A percentile compares a stretch with the other conserved stretches of the same genome.
Conservation (phyloP, 2,888 invertebrate genomes). For the Xanthorhoe designata region DNA sequence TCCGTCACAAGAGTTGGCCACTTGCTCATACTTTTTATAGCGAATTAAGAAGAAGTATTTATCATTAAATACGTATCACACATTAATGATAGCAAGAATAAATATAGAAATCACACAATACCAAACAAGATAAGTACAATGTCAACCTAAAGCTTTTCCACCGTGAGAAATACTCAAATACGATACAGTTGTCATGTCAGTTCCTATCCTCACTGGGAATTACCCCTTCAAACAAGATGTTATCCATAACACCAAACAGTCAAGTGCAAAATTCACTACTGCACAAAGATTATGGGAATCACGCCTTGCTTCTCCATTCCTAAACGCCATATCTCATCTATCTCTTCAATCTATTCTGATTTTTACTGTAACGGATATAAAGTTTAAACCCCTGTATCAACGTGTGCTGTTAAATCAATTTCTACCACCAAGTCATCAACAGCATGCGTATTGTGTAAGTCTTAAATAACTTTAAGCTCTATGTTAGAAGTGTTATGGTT, state of each 20-base stretch:
- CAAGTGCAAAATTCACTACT: conserved; percentile 81
- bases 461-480: conserved; percentile 43
- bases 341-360: conserved; percentile 29
- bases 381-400: conserved; percentile 42
- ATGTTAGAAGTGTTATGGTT: conserved; percentile 27
- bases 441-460: conserved; percentile 43
- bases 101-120: background rate
- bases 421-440: conserved; percentile 44
- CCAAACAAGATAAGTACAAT: background rate
- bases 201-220: conserved; percentile 38
- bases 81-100: no score
- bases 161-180: conserved; percentile 63
- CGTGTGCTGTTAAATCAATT: conserved; percentile 51
- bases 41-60: no score
- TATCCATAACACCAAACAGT: conserved; percentile 65
- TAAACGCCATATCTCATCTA: conserved; percentile 45
- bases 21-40: no score
- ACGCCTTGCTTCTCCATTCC: conserved; percentile 57
- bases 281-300: conserved; percentile 82
- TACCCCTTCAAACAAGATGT: conserved; percentile 70
- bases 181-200: conserved; percentile 52
- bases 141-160: background rate
- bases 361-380: conserved; percentile 18
- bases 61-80: no score
- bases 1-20: no score